Conservation (phyloP, 2,113 vertebrate species). For the Micronycteris hirsuta region DNA sequence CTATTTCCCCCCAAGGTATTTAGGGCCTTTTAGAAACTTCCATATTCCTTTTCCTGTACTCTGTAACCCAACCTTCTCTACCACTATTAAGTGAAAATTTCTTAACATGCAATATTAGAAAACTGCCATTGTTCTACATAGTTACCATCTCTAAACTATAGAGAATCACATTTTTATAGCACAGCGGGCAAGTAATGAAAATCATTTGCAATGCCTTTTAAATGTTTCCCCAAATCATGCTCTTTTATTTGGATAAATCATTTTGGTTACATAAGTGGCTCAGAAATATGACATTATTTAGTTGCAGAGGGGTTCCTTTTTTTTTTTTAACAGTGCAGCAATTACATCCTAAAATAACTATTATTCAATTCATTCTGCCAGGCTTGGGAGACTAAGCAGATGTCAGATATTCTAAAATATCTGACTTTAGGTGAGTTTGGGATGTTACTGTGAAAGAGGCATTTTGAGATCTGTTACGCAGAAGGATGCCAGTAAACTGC, state of each 20-base stretch:
- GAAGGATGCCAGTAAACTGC: slow-evolving; percentile 47
- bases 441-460: slow-evolving; percentile 64
- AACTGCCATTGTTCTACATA: slow-evolving; percentile 34
- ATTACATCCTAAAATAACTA: slow-evolving; percentile 71
- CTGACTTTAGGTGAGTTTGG: slow-evolving; percentile 67
- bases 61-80: not conserved
- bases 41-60: not conserved
- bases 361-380: slow-evolving; percentile 62
- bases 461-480: slow-evolving; percentile 61
- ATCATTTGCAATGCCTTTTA: slow-evolving; percentile 48
- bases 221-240: slow-evolving; percentile 50
- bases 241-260: slow-evolving; percentile 63
- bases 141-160: slow-evolving; percentile 7
- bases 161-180: slow-evolving; percentile 28
- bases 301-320: slow-evolving; percentile 59
- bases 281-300: slow-evolving; percentile 67
- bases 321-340: slow-evolving; percentile 51
- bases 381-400: slow-evolving; percentile 63
- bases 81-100: slow-evolving; percentile 24
- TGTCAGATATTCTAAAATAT: slow-evolving; percentile 72
- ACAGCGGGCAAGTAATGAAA: slow-evolving; percentile 38
- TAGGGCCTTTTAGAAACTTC: not conserved
- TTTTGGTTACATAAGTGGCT: slow-evolving; percentile 61
- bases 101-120: not conserved
- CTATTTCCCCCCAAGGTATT: not conserved